Evolutionary conservation across 1,140 invertebrate genomes (phyloP), one percentile per base, ranked within the genome.

Genomic region (Caenorhabditis latens): DNA sequence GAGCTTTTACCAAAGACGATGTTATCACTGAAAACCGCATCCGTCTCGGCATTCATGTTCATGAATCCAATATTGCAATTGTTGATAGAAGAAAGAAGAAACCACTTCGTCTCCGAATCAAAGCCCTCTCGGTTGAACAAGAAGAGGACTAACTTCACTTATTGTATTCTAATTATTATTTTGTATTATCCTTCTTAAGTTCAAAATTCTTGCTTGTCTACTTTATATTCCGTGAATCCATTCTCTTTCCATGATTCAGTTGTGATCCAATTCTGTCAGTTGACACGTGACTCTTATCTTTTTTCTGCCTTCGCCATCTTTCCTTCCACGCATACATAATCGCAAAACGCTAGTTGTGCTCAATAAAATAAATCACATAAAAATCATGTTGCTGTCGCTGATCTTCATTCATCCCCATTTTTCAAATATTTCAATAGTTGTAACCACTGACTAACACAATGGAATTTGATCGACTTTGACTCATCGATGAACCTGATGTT

Each of bases 41-140:
- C 7, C 85, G 86, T 46, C 71, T 90, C 4, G 50, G 13, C 8
- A 40, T 90, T 7, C 57, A 48, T 14, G 53, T 90, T 21, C 42
- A 85, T n/a, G 65, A 90, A 48, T 89, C 88, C 7, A 53, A 46
- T 11, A 87, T 90, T 32, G 21, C 75, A 16, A 89, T 89, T 82
- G 46, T 90, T 61, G 88, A 89, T 24, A 42, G 40, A 46, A 88
- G 84, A 40, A 89, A 89, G 75, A 88, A 88, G 83, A 79, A 89
- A 46, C 88, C 88, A 19, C 43, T 89, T 50, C 86, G 84, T 40
- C 43, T 89, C 14, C 84, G 84, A 55, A 75, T 89, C 57, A 85
- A 88, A 57, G 86, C 90, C 16, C 13, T 87, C 4, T 67, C 67
- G 6, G 88, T 89, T 40, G 83, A 87, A 21, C 88, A 89, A 50